Base-by-base conservation (phyloP, 2,888 invertebrate genomes). In the Lobophora halterata region DNA sequence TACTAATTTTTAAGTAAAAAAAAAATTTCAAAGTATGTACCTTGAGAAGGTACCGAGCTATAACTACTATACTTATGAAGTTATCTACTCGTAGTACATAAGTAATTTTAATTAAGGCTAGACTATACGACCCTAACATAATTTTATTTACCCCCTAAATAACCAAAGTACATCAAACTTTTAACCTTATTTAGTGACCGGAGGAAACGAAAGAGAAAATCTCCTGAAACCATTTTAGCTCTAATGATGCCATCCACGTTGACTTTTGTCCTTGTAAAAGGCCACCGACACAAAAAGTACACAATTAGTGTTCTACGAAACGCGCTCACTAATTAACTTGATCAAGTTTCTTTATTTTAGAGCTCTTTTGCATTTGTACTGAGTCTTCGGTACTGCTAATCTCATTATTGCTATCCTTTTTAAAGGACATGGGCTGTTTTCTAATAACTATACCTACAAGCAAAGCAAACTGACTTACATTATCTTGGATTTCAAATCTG, bases 311-410 rank as follows among this genome's bases (percentile, higher is more conserved):
- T 70, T 68, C 71, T 66, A 74, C 68, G 72, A 74, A 71, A 78
- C 71, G 77, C 72, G 63, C 74, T 70, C 58, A 68, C 75, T 81
- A 81, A 83, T 83, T 82, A 80, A 79, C 74, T 81, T 68, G 72
- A 79, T 79, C 75, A 61, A 70, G 71, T 71, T 68, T 65, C 69
- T 75, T 81, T 77, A 73, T 72, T 71, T 62, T 52, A 58, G 46
- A 58, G 48, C 58, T 67, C 61, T 55, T 69, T 71, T 72, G 57
- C 65, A 71, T 59, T 72, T 65, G 50, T 57, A 56, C 45, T 61
- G 56, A 49, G 42, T 42, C 36, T 42, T 37, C 8, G 12, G 28
- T 6, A 32, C 24, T 16, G 12, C 41, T 21, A 31, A 39, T 34
- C 8, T 31, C 9, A 36, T 31, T 42, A 34, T 9, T 11, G n/a